phyloP scores from a whole-genome alignment of 2,888 invertebrate genomes.

The Philopedon plagiatum region DNA sequence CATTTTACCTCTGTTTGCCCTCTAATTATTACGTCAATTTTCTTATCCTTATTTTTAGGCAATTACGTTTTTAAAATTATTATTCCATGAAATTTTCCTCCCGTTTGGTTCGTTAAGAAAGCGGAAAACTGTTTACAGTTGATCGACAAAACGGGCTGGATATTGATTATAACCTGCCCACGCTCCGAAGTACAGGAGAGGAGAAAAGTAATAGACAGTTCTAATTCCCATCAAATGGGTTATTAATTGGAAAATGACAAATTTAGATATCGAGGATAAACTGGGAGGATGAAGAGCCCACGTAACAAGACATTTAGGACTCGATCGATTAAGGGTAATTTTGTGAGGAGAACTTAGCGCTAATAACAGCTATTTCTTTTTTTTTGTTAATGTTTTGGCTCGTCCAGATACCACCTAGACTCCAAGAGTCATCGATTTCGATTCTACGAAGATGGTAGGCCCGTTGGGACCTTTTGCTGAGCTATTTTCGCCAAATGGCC shows the following conservation, averaged over 20 bases:
- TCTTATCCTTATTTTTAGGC: not conserved
- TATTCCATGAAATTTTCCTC: not conserved
- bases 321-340: not conserved
- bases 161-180: slow-evolving; percentile 25
- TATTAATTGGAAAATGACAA: slow-evolving; percentile 36
- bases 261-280: slow-evolving; percentile 3
- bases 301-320: not conserved
- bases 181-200: not conserved
- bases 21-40: not conserved
- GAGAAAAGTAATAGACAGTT: slow-evolving; percentile 30
- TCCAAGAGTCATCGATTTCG: too few relatives aligned
- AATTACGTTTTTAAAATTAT: not conserved
- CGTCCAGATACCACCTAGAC: too few relatives aligned
- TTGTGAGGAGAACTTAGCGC: too few relatives aligned
- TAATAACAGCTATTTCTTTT: too few relatives aligned
- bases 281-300: not conserved
- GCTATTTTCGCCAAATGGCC: too few relatives aligned
- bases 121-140: slow-evolving; percentile 20
- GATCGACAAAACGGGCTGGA: slow-evolving; percentile 13
- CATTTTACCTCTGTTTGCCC: not conserved
- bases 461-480: too few relatives aligned
- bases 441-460: too few relatives aligned
- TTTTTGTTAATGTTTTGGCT: too few relatives aligned
- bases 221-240: slow-evolving; percentile 27
- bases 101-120: slow-evolving; percentile 14